Percentiles rank a stretch among this genome's conserved stretches.
These are phyloP conservation scores for Micrasema minimum DNA, from an alignment of 1,140 invertebrate genomes.

Conservation along the genomic window DNA sequence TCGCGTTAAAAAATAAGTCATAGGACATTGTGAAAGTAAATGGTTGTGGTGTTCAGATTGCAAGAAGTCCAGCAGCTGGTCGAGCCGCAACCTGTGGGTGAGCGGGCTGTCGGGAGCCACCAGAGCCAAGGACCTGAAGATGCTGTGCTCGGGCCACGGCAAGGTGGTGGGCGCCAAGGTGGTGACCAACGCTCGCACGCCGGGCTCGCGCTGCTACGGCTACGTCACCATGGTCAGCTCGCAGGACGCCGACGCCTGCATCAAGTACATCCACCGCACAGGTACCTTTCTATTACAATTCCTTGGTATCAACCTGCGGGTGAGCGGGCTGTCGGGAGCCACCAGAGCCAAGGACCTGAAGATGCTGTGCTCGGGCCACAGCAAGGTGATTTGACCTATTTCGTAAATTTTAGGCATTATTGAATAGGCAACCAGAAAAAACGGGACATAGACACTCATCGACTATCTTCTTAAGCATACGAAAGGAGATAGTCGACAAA, in stretches of 20 bases:
- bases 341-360: conserved; percentile 94
- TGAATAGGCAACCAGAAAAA: too few relatives aligned
- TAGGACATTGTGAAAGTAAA: too few relatives aligned
- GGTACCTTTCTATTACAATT: conserved; percentile 58
- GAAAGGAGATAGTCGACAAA: too few relatives aligned
- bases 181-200: conserved; percentile 92
- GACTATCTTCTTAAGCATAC: too few relatives aligned
- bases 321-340: conserved; percentile 55
- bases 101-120: conserved; percentile 90
- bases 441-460: too few relatives aligned
- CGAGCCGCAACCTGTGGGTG: conserved; percentile 88
- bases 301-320: too few relatives aligned
- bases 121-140: conserved; percentile 90
- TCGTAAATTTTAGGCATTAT: too few relatives aligned
- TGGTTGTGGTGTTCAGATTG: conserved; percentile 58
- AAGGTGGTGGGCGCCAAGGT: conserved; percentile 96
- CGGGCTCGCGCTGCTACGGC: conserved; percentile 92
- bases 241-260: conserved; percentile 90
- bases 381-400: conserved; percentile 97
- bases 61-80: conserved; percentile 56
- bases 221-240: conserved; percentile 93
- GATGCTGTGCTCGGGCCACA: conserved; percentile 89
- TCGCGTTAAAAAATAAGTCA: too few relatives aligned
- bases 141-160: conserved; percentile 90
- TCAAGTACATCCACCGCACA: conserved; percentile 87